Base-by-base conservation (phyloP, 2,113 vertebrate species). In the Ifrita kowaldi region DNA sequence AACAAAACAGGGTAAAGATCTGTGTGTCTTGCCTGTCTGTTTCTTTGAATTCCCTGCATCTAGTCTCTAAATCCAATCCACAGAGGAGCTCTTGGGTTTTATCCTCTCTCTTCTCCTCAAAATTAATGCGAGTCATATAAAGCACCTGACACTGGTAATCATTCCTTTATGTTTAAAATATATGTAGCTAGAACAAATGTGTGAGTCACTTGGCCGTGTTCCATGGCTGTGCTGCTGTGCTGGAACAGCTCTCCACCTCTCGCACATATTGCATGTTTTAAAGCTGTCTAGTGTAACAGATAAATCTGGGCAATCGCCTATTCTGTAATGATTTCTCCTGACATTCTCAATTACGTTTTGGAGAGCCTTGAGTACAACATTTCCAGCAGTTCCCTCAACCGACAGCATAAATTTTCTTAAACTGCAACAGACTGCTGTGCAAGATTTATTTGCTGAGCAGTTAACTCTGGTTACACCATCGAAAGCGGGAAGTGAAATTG, bases 281-380 rank as follows among this genome's bases (percentile, higher is more conserved):
- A 79, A 74, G 88, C 95, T 92, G 67, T 30, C 92, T 88, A n/a
- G 27, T 27, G 32, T 18, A 89, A 94, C 89, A 88, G 71, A 96
- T 93, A 97, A 97, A 97, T 96, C 93, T 87, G 41, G 37, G 82
- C 71, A 82, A 57, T 71, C 59, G 39, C 60, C 27, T 75, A 77
- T 63, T 95, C 93, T 81, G 47, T 92, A 95, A 96, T 96, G 95
- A 97, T 96, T 96, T 49, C 19, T 95, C 93, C 94, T 97, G 96
- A 97, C 94, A 96, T 89, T 96, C 95, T 90, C 96, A 97, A 97
- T 97, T 97, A 96, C 84, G 26, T 92, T 97, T 93, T 97, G 87
- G 96, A 97, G 87, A 96, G 90, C 83, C 92, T 81, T 75, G 64
- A 87, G 96, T 96, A 93, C 90, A 97, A 76, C 88, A 69, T 93